These are phyloP conservation scores for Tenthredo scrophulariae DNA, from an alignment of 2,888 invertebrate genomes.

Conservation along the genomic window DNA sequence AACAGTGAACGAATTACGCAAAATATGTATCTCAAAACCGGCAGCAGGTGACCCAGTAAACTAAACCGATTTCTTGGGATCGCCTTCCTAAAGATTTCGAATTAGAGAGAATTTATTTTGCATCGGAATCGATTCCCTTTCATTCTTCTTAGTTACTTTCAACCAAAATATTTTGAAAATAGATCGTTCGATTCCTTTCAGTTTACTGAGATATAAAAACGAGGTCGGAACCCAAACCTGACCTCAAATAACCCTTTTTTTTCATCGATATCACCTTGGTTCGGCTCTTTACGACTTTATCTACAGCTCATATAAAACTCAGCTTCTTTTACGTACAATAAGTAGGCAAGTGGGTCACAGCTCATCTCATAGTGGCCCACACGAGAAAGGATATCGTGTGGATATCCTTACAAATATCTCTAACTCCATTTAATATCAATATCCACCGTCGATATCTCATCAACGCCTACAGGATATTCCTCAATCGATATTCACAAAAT, in stretches of 20 bases:
- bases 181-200: neutral
- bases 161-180: neutral
- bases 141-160: neutral
- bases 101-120: neutral
- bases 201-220: neutral
- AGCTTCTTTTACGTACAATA: neutral
- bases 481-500: neutral
- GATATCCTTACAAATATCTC: neutral
- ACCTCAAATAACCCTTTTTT: neutral
- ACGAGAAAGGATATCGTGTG: neutral
- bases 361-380: neutral
- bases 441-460: neutral
- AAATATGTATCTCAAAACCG: neutral
- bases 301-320: neutral
- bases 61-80: neutral
- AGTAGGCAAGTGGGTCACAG: conserved; percentile 38
- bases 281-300: neutral
- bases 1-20: neutral
- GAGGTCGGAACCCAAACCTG: neutral
- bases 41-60: neutral
- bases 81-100: neutral
- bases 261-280: neutral
- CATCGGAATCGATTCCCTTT: neutral
- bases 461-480: neutral
- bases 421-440: neutral